A percentile compares a stretch with the other conserved stretches of the same genome.
Evolutionary conservation across 2,888 invertebrate species (phyloP).

Genomic region (Aricia artaxerxes): DNA sequence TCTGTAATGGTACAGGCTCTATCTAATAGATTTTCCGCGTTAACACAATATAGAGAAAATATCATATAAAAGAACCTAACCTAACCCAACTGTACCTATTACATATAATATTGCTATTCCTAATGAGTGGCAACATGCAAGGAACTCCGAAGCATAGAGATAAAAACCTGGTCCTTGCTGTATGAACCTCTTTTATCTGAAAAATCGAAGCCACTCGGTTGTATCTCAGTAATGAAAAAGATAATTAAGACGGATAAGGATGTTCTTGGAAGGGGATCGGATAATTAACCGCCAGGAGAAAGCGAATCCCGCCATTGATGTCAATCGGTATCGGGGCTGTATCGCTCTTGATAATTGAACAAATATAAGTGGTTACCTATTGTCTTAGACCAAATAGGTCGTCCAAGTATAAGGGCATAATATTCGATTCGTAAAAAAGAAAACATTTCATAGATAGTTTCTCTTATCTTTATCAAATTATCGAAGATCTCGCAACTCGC

Average conservation of each 20-base stretch:
- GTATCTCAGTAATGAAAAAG: conserved; percentile 25
- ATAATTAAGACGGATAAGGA: conserved; percentile 29
- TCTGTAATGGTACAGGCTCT: no score
- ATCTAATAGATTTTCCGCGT: no score
- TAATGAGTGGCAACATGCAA: no score
- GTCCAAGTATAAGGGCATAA: no score
- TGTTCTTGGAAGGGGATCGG: conserved; percentile 19
- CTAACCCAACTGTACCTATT: no score
- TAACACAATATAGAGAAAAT: no score
- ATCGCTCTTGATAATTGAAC: not conserved
- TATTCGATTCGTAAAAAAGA: no score
- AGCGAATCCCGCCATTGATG: conserved; percentile 13
- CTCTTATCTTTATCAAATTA: no score
- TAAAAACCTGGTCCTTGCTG: not conserved
- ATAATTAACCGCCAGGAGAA: conserved; percentile 23
- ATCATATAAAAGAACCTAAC: no score
- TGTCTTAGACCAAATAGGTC: not conserved
- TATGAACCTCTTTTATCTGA: not conserved
- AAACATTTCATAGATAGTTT: no score
- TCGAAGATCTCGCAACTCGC: no score
- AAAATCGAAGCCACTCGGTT: not conserved
- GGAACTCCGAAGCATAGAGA: not conserved
- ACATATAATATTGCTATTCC: no score
- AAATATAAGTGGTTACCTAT: not conserved
- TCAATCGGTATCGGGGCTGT: not conserved